Conservation (phyloP, 2,888 invertebrate species). For the Rhingia campestris region DNA sequence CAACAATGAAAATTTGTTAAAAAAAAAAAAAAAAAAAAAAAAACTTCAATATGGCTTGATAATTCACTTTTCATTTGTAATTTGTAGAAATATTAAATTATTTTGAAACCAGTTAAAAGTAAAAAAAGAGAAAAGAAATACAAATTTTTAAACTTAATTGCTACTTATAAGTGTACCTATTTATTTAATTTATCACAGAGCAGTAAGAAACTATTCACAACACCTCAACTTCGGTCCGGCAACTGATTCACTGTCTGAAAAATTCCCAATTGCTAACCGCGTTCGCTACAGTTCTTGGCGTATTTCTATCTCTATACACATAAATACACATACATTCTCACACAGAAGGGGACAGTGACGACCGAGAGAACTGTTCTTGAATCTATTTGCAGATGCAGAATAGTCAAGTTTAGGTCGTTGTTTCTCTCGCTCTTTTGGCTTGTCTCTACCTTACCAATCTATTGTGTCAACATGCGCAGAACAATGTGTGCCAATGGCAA, state of each 20-base stretch:
- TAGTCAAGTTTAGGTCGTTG: slow-evolving; percentile 67
- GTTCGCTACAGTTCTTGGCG: not conserved
- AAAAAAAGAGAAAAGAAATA: slow-evolving; percentile 22
- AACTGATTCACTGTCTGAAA: slow-evolving; percentile 80
- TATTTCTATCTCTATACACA: slow-evolving; percentile 6
- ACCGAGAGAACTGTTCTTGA: slow-evolving; percentile 66
- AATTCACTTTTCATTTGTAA: not conserved
- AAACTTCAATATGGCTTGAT: not conserved
- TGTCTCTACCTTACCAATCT: not conserved
- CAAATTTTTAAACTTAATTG: slow-evolving; percentile 1
- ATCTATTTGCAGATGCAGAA: slow-evolving; percentile 74
- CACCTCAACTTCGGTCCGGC: slow-evolving; percentile 79
- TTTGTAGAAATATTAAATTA: slow-evolving; percentile 5
- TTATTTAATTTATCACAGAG: slow-evolving; percentile 80
- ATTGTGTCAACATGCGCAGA: slow-evolving; percentile 47
- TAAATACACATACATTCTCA: not conserved
- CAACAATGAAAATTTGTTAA: no score
- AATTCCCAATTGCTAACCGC: slow-evolving; percentile 62
- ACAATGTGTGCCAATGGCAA: slow-evolving; percentile 68
- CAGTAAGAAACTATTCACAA: slow-evolving; percentile 77
- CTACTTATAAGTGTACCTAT: slow-evolving; percentile 45
- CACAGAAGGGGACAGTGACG: slow-evolving; percentile 12
- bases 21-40: slow-evolving; percentile 19
- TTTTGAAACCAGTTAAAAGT: slow-evolving; percentile 27
- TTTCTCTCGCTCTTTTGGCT: slow-evolving; percentile 28